Conservation (phyloP, 2,888 invertebrate genomes). For the Tryphoninae sp. region DNA sequence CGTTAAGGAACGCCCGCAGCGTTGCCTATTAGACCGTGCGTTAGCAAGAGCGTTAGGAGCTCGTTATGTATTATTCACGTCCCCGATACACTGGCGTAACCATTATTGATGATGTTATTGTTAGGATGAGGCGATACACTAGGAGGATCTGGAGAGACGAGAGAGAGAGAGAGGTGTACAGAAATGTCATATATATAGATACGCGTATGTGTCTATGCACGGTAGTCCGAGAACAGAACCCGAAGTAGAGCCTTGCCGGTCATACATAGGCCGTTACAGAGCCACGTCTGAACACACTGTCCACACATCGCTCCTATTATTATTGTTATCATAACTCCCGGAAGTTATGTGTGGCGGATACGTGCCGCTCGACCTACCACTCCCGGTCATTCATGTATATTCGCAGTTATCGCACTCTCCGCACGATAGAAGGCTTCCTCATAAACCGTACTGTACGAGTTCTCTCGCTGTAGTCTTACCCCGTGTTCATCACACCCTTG, state of each 20-base stretch:
- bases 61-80: constrained; percentile 65
- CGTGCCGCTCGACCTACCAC: constrained; percentile 29
- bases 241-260: constrained; percentile 11
- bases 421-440: constrained; percentile 12
- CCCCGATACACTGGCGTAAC: constrained; percentile 58
- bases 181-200: not conserved
- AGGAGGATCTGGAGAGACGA: constrained; percentile 25
- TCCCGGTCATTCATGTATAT: constrained; percentile 7
- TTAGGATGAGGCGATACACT: constrained; percentile 46
- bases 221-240: not conserved
- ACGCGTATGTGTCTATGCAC: not conserved
- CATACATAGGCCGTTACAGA: constrained; percentile 24
- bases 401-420: constrained; percentile 8
- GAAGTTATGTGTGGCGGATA: constrained; percentile 64
- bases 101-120: constrained; percentile 66
- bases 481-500: constrained; percentile 2
- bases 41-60: constrained; percentile 49
- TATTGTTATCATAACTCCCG: constrained; percentile 65
- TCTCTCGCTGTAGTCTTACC: not conserved
- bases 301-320: constrained; percentile 38
- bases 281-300: constrained; percentile 35
- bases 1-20: not conserved
- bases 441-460: constrained; percentile 15
- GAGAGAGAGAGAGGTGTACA: constrained; percentile 29
- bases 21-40: constrained; percentile 42